A percentile compares a stretch with the other conserved stretches of the same genome.
Conservation (phyloP, 2,888 invertebrate genomes). For the Cephus nigrinus region DNA sequence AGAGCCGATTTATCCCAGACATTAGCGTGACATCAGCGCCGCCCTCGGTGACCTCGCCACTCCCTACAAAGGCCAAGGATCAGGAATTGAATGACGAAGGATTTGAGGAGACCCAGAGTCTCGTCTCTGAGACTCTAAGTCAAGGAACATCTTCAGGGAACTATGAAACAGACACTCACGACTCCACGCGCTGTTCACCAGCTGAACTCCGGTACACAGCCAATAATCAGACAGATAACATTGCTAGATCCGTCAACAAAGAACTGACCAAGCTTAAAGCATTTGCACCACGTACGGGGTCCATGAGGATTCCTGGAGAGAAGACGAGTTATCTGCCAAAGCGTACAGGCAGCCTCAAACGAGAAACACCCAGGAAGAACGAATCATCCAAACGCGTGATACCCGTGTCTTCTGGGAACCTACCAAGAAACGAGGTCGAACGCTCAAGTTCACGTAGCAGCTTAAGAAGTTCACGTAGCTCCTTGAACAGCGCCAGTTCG, state of each 20-base stretch:
- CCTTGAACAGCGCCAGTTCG: conserved; percentile 83
- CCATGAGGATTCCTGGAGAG: conserved; percentile 32
- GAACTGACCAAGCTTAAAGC: conserved; percentile 32
- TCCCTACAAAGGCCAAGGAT: conserved; percentile 66
- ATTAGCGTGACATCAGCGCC: conserved; percentile 67
- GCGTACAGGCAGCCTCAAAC: conserved; percentile 47
- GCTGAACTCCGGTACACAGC: conserved; percentile 44
- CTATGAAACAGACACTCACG: conserved; percentile 73
- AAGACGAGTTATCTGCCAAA: conserved; percentile 59
- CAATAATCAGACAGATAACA: conserved; percentile 24
- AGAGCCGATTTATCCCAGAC: conserved; percentile 60
- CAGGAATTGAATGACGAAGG: conserved; percentile 88
- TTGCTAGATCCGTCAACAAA: conserved; percentile 31
- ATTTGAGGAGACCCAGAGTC: conserved; percentile 89
- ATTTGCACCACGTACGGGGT: conserved; percentile 26
- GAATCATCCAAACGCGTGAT: conserved; percentile 36
- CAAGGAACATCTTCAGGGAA: conserved; percentile 86
- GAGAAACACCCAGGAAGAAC: conserved; percentile 34
- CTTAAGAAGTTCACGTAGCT: conserved; percentile 84
- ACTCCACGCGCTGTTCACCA: conserved; percentile 63
- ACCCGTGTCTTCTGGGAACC: conserved; percentile 14
- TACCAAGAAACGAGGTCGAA: conserved; percentile 72
- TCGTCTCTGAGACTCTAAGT: conserved; percentile 87
- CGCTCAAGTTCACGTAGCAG: conserved; percentile 84
- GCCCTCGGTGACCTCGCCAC: conserved; percentile 42